These are phyloP conservation scores for Malacosoma neustria DNA, from an alignment of 2,888 invertebrate species.

Conservation along the genomic window DNA sequence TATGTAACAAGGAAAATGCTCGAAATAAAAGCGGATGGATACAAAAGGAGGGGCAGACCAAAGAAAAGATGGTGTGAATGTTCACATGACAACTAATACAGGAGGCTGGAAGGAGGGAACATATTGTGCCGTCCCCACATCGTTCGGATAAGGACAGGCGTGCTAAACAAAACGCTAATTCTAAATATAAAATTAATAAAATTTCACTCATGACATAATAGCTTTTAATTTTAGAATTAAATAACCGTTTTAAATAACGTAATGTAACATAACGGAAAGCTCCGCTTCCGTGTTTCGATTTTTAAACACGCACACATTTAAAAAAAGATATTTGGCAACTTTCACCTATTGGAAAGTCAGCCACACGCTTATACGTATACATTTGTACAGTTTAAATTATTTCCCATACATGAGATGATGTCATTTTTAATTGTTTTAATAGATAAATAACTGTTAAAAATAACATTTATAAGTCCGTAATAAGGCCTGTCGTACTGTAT, in stretches of 20 bases:
- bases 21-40: too few species aligned
- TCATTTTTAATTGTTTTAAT: neutral
- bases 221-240: neutral
- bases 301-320: slow-evolving; percentile 22
- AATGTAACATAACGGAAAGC: neutral
- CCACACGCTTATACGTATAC: slow-evolving; percentile 5
- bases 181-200: neutral
- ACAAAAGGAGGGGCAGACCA: too few species aligned
- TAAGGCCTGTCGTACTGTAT: too few species aligned
- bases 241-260: neutral
- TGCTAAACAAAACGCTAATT: neutral
- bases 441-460: neutral
- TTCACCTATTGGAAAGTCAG: slow-evolving; percentile 37
- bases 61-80: too few species aligned
- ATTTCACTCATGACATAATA: neutral
- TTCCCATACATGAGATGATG: neutral
- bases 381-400: neutral
- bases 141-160: too few species aligned
- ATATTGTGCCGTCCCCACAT: too few species aligned
- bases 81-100: too few species aligned
- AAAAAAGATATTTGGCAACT: slow-evolving; percentile 22
- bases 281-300: slow-evolving; percentile 32
- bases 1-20: too few species aligned
- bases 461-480: too few species aligned
- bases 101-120: too few species aligned